A percentile compares a stretch with the other conserved stretches of the same genome.
These are phyloP conservation scores for Zaprionus kolodkinae DNA, from an alignment of 1,140 invertebrate species.

Conservation along the genomic window DNA sequence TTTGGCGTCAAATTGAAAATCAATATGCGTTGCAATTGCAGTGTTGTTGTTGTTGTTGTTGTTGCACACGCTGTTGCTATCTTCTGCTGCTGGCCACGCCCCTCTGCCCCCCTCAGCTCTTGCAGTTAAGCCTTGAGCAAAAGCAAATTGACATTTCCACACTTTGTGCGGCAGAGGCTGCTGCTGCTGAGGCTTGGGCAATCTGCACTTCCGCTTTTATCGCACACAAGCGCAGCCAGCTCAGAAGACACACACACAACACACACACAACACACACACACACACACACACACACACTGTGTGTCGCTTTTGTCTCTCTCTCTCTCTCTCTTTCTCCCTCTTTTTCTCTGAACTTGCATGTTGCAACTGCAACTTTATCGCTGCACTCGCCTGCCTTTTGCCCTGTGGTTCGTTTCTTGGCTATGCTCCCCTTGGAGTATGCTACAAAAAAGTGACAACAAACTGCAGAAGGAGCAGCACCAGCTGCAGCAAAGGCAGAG, in stretches of 20 bases:
- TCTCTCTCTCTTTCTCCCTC: constrained; percentile 13
- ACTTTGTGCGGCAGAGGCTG: constrained; percentile 48
- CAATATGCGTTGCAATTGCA: constrained; percentile 56
- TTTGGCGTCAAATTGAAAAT: constrained; percentile 71
- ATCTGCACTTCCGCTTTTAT: constrained; percentile 77
- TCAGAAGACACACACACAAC: constrained; percentile 11
- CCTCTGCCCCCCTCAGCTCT: neutral
- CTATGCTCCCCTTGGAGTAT: constrained; percentile 22
- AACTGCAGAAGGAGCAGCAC: constrained; percentile 1
- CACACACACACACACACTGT: constrained; percentile 3
- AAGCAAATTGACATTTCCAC: constrained; percentile 81
- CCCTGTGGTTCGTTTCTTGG: constrained; percentile 39
- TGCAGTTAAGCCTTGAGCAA: constrained; percentile 4
- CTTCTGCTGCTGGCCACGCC: constrained; percentile 18
- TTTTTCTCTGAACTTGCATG: constrained; percentile 29
- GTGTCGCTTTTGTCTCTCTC: constrained; percentile 57
- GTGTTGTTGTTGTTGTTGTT: constrained; percentile 16
- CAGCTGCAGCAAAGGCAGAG: neutral
- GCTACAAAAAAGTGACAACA: constrained; percentile 23
- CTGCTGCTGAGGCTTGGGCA: constrained; percentile 46
- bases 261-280: neutral
- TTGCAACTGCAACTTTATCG: constrained; percentile 64
- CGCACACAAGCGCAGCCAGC: constrained; percentile 11
- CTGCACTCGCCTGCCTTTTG: constrained; percentile 57
- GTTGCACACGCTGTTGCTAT: constrained; percentile 34